Evolutionary conservation across 1,140 invertebrate genomes (phyloP).

Genomic region (Phthorimaea operculella): DNA sequence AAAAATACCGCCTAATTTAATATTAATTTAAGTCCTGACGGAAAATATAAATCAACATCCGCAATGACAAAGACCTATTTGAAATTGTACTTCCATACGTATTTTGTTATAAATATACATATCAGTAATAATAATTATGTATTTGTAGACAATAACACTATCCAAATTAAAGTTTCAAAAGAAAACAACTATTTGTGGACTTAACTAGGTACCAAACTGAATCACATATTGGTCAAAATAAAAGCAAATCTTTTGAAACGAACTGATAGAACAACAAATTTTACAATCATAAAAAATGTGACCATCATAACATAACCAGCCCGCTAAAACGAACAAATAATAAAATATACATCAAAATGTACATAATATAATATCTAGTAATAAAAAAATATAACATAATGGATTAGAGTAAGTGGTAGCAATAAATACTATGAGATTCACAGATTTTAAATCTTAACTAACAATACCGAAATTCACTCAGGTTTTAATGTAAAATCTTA

Average conservation of each 20-base stretch:
- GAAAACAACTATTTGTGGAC: conserved; percentile 47
- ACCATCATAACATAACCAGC: conserved; percentile 55
- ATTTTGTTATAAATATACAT: conserved; percentile 57
- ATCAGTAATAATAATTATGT: conserved; percentile 40
- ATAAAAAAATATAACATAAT: conserved; percentile 64
- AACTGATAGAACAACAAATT: conserved; percentile 63
- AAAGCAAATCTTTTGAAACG: conserved; percentile 51
- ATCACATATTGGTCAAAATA: conserved; percentile 49
- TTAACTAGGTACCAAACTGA: conserved; percentile 43
- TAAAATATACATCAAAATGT: conserved; percentile 68
- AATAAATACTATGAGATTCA: conserved; percentile 69
- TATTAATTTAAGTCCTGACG: conserved; percentile 35
- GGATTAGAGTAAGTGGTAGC: conserved; percentile 61
- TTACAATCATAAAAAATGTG: conserved; percentile 61
- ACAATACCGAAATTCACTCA: conserved; percentile 61
- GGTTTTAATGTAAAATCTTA: conserved; percentile 51
- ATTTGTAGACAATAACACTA: conserved; percentile 37
- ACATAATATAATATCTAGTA: conserved; percentile 66
- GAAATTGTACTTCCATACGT: conserved; percentile 66
- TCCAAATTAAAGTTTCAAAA: conserved; percentile 39
- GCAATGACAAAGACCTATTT: conserved; percentile 44
- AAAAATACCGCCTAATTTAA: conserved; percentile 56
- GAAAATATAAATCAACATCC: conserved; percentile 46
- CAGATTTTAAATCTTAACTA: conserved; percentile 67
- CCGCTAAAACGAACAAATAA: conserved; percentile 59